Evolutionary conservation across 2,888 invertebrate species (phyloP).

Genomic region (Meteorus colon): DNA sequence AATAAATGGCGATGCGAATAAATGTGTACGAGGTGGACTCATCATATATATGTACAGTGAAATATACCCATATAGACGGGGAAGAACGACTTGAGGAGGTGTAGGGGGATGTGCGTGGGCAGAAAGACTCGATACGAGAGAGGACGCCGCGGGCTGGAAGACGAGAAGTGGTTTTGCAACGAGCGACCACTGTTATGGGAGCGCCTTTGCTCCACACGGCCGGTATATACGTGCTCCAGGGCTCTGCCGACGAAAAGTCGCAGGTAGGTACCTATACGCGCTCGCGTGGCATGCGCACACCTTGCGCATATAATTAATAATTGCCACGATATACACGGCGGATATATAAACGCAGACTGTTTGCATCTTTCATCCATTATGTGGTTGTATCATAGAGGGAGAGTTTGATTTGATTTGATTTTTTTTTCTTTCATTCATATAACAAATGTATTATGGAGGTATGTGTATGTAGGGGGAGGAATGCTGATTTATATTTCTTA

Average conservation of each 20-base stretch:
- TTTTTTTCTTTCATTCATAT: not conserved
- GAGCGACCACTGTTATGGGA: slow-evolving; percentile 60
- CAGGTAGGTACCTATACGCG: slow-evolving; percentile 42
- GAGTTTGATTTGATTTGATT: not conserved
- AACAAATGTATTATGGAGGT: not conserved
- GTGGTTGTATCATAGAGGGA: not conserved
- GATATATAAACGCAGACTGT: not conserved
- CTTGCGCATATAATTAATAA: slow-evolving; percentile 59
- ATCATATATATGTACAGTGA: slow-evolving; percentile 10
- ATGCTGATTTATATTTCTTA: too few relatives aligned
- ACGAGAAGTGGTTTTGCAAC: slow-evolving; percentile 65
- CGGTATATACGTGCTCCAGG: slow-evolving; percentile 41
- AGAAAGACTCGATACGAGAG: slow-evolving; percentile 47
- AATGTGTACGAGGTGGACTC: not conserved
- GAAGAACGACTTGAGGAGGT: slow-evolving; percentile 32
- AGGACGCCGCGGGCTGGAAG: slow-evolving; percentile 58
- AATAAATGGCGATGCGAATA: slow-evolving; percentile 8
- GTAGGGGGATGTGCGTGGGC: slow-evolving; percentile 64
- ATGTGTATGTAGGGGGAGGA: not conserved
- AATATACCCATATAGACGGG: not conserved
- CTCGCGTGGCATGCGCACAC: slow-evolving; percentile 57
- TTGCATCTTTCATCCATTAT: not conserved
- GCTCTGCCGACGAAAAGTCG: slow-evolving; percentile 46
- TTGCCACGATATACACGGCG: slow-evolving; percentile 43
- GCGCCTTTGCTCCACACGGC: slow-evolving; percentile 45